phyloP scores from a whole-genome alignment of 1,140 invertebrate species.

The Bombus breviceps region DNA sequence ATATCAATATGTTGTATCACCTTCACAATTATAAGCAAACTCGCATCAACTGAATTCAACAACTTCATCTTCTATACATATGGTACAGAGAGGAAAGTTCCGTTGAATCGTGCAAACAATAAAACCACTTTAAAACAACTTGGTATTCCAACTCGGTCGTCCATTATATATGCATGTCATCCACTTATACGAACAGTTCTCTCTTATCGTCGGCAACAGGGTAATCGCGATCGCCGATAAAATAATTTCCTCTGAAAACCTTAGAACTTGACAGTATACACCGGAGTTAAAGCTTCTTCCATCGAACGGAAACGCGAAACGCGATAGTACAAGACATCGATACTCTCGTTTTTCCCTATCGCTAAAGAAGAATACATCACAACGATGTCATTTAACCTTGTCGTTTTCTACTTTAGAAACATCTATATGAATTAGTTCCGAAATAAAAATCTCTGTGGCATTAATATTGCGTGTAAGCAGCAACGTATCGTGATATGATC shows the following conservation, averaged over 20 bases:
- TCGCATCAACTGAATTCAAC: no score
- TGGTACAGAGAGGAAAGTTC: no score
- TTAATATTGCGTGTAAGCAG: no score
- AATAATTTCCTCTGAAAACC: constrained; percentile 21
- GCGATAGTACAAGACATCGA: neutral
- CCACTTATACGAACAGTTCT: neutral
- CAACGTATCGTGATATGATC: no score
- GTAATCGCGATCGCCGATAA: neutral
- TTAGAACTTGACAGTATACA: neutral
- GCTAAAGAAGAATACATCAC: neutral
- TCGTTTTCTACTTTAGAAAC: neutral
- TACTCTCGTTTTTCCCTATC: neutral
- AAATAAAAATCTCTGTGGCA: neutral
- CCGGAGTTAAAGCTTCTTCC: neutral
- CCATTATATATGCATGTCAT: neutral
- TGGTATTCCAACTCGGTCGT: neutral
- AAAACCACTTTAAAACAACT: neutral
- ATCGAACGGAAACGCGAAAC: neutral
- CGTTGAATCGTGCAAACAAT: neutral
- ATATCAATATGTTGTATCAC: neutral
- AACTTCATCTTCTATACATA: no score
- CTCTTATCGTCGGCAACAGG: neutral
- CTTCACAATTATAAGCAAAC: neutral
- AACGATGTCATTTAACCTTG: neutral
- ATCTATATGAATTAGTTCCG: neutral